Evolutionary conservation across 2,888 invertebrate species (phyloP), one percentile per base, ranked within the genome.

Genomic region (Aphodius sticticus): DNA sequence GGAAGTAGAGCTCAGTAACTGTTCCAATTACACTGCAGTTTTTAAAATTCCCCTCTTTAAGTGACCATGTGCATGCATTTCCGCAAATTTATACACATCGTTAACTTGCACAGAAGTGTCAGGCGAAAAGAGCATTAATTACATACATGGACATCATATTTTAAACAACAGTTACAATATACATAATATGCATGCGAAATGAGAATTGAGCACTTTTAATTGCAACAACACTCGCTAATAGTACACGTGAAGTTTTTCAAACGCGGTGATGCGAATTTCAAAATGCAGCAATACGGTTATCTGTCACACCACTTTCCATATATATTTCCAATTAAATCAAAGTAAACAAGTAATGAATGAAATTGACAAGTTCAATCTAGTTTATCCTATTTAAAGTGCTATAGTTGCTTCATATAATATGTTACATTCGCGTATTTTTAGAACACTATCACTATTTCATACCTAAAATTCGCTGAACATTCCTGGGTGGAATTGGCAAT

Each of bases 11-110:
- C 53, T 53, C 53, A 53, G 53, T 53, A 53, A 53, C 53, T 53
- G 53, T 53, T 53, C 53, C 53, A 53, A 53, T 53, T 53, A 53
- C 53, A 12, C 12, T 53, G 53, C 12, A 53, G 53, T 53, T 53
- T 53, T 53, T 9, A 53, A 53, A 53, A 53, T 9, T 53, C 53
- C 53, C 53, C 53, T 53, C 53, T 5, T 53, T 53, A 53, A 53
- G 53, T 53, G 53, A 53, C 53, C 53, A 53, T 53, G 53, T 53
- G 36, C 74, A 35, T 15, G 74, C 36, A 37, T 74, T 74, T 74
- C 74, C 74, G 74, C 36, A 74, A 74, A 74, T 74, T 74, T 74
- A 74, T 74, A 35, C 37, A 74, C 74, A 74, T 74, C 74, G 74
- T 74, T 74, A 74, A 37, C 74, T 74, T n/a, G 74, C 26, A 53